phyloP scores from a whole-genome alignment of 2,113 vertebrate species.

The Capricornis sumatraensis region DNA sequence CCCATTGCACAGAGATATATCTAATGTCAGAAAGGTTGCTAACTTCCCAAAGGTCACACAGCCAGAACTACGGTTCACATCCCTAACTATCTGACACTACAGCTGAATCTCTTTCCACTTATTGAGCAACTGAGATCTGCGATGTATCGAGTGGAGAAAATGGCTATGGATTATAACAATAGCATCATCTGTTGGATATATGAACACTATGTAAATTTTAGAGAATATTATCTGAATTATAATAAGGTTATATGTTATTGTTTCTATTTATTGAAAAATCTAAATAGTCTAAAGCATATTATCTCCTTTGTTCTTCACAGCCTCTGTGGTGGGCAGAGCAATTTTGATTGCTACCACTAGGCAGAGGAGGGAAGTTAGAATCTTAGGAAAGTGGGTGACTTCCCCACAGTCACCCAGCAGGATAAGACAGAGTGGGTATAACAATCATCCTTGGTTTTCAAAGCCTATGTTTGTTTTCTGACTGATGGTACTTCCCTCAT shows the following conservation, averaged over 20 bases:
- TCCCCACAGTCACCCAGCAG: background rate
- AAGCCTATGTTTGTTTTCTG: conserved; percentile 47
- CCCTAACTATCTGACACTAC: background rate
- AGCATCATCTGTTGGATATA: background rate
- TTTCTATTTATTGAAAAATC: background rate
- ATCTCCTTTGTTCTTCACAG: background rate
- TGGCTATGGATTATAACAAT: background rate
- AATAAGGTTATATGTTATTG: background rate
- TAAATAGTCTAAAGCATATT: background rate
- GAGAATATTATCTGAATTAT: background rate
- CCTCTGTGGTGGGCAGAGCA: background rate
- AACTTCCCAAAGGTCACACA: background rate
- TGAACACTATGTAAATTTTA: background rate
- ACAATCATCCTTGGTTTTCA: background rate
- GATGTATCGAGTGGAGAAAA: background rate
- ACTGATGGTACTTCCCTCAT: conserved; percentile 43
- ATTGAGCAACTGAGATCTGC: background rate
- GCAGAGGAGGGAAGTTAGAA: background rate
- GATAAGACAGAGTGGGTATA: background rate
- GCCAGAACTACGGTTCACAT: background rate
- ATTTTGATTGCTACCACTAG: background rate
- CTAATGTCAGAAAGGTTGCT: background rate
- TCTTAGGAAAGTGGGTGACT: background rate
- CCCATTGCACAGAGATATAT: background rate
- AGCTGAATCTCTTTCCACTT: background rate